Base-by-base conservation (phyloP, 2,888 invertebrate genomes). In the Nymphalis urticae region DNA sequence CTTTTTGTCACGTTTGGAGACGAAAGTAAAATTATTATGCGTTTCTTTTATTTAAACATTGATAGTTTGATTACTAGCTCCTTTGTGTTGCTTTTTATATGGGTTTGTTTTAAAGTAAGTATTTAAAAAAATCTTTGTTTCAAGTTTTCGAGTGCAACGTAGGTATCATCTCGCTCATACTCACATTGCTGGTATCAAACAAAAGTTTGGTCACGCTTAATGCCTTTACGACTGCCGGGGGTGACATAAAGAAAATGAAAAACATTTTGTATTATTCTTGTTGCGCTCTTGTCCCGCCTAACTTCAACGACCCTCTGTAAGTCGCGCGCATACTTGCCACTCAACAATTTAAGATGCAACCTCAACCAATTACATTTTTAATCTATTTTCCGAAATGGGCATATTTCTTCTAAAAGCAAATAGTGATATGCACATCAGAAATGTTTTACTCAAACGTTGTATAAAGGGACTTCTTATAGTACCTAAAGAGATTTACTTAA, bases 221-320 rank as follows among this genome's bases (percentile, higher is more conserved):
- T 96, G 96, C 95, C 94, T 96, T 96, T 96, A 96, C 95, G 95
- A 95, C 94, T 94, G 94, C 94, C 96, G 94, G 90, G 96, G 96
- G 96, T 95, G 95, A 95, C 95, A 96, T 96, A 96, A 96, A 96
- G 96, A 96, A 96, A 96, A 96, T 96, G 96, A 96, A 96, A 95
- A 95, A 95, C 95, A 95, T 95, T 95, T 93, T 93, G 92, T 93
- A 92, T 93, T 93, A 93, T 93, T 93, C 93, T 93, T 93, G 92
- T 92, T 93, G 92, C 89, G 92, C 90, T 89, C 87, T 90, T 89
- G 83, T 79, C 85, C 84, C 89, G 88, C 86, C 87, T 84, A 89
- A 90, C 88, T 90, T 90, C 82, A 83, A 83, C 89, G 81, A 86
- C 87, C 88, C 87, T 85, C 86, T 73, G 73, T 82, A 87, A 84